Conservation (phyloP, 2,113 vertebrate species). For the Rhipidura dahli region DNA sequence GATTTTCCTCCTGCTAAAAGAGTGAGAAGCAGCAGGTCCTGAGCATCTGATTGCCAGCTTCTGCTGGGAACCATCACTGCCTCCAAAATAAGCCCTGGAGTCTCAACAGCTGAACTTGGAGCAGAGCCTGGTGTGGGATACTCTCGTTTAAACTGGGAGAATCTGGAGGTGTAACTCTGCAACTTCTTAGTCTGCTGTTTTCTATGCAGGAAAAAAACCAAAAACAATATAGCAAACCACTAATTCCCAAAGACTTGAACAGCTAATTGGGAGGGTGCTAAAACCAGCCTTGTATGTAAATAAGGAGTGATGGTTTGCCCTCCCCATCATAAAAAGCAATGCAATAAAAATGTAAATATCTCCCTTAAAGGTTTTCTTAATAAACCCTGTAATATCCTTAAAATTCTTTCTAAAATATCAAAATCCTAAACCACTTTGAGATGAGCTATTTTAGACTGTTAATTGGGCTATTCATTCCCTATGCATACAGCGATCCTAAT, state of each 20-base stretch:
- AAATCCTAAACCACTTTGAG: slow-evolving; percentile 38
- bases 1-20: background rate
- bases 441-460: slow-evolving; percentile 54
- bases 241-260: background rate
- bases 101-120: background rate
- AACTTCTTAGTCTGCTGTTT: background rate
- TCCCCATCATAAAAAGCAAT: slow-evolving; percentile 2
- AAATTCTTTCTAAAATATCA: slow-evolving; percentile 39
- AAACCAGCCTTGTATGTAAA: background rate
- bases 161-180: background rate
- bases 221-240: background rate
- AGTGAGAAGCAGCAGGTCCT: background rate
- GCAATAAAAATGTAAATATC: slow-evolving; percentile 29
- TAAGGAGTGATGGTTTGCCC: background rate
- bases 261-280: background rate
- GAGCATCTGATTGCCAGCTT: background rate
- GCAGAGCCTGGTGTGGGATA: background rate
- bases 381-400: slow-evolving; percentile 48
- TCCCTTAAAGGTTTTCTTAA: slow-evolving; percentile 29
- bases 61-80: background rate
- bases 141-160: background rate
- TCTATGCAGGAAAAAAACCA: fast-evolving
- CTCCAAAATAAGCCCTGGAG: fast-evolving
- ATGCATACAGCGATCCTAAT: slow-evolving; percentile 65
- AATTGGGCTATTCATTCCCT: slow-evolving; percentile 63